Base-by-base conservation (phyloP, 2,797 vertebrate species). In the Gorsachius magnificus region DNA sequence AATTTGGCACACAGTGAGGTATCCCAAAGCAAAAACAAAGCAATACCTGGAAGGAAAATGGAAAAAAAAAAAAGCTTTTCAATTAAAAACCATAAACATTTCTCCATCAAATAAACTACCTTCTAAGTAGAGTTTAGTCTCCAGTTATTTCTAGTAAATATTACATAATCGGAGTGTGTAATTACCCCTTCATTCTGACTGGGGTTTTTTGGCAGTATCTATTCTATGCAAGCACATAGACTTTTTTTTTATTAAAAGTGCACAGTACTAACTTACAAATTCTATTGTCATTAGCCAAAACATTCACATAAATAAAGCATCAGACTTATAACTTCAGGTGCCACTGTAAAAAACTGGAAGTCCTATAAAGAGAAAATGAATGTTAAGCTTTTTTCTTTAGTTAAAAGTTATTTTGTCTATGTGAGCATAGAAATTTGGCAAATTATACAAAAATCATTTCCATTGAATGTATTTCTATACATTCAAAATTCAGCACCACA, bases 1-100 rank as follows among this genome's bases (percentile, higher is more conserved):
- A 97, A 99, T 98, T 98, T 99, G 99, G 98, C 99, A 99, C 97
- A 99, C 97, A 92, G 99, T 99, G 97, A 99, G 99, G 98, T 99
- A 99, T 96, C 99, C 99, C 81, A 99, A 98, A 61, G 99, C 99
- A 89, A 99, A 99, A 95, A 99, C 98, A 97, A 99, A 99, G 98
- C 99, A 99, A 96, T 99, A 99, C 97, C 99, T 99, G 97, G 36
- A 98, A 98, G 41, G 36, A 74, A 90, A 95, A 91, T 41, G 41
- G 50, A 70, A 90, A 70, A 24, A 70, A 90, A 70, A 24, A 63
- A 45, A 54, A n/a, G 14, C 7, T 63, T 13, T 54, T 76, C 8
- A 89, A 10, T 93, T 77, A 93, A 84, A 95, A 93, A 38, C 1
- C 15, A 79, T n/a, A 69, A 88, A 29, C 24, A 64, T 85, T 90